Evolutionary conservation across 2,797 vertebrate species (phyloP), one percentile per base, ranked within the genome.

Genomic region (Hippocampus kuda): DNA sequence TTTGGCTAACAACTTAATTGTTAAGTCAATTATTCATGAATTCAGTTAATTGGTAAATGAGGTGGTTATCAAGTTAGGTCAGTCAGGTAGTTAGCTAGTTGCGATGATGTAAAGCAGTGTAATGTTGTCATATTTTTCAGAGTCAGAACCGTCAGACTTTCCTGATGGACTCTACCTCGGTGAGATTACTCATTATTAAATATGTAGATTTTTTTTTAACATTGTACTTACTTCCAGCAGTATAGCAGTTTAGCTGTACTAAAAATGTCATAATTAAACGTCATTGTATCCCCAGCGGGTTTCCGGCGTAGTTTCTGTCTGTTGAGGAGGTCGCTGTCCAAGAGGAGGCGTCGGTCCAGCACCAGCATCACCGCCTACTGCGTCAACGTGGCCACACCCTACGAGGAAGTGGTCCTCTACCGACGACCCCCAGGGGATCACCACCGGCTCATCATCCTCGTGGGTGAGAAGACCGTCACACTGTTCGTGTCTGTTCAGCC

Each of bases 241-340:
- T 1, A 38, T 60, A n/a, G n/a, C n/a, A n/a, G 38, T 20, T 18
- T 34, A n/a, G 51, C 22, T n/a, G 22, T 3, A 54, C 18, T 61
- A 18, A 9, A 61, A 61, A 59, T 27, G 24, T 5, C 54, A 26
- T 27, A 12, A 26, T 1, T 34, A 11, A 60, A 60, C 9, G 59
- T 10, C 16, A 38, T 30, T 27, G 57, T 59, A 12, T 24, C 16
- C 24, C 44, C 84, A 98, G 95, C 94, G 54, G 94, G 95, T 4
- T 97, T 97, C 85, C 91, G 93, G 0, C 89, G 89, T 66, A 98
- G 95, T 67, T 91, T 96, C 86, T 91, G 93, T 22, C 87, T 94
- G 1, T 94, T 92, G 69, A 92, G 92, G 79, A 90, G 91, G 82
- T 94, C 88, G 38, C 87, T 91, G 0, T 80, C 75, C 66, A 82